A percentile compares a stretch with the other conserved stretches of the same genome.
These are phyloP conservation scores for Periophthalmus modestus DNA, from an alignment of 2,113 vertebrate genomes.

Conservation along the genomic window DNA sequence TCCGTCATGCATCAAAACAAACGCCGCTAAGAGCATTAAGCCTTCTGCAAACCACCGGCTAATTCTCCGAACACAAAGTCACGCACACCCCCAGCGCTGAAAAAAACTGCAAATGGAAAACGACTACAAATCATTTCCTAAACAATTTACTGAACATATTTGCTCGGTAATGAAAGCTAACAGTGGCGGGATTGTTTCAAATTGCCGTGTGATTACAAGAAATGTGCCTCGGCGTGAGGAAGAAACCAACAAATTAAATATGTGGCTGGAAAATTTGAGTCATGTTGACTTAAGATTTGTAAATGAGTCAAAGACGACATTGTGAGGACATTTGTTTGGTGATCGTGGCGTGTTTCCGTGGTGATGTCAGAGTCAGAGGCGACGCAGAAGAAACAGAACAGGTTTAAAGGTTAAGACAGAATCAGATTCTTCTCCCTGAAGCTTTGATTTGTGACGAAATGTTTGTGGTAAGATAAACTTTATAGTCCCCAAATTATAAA, in stretches of 20 bases:
- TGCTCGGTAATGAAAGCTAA: constrained; percentile 45
- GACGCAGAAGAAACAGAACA: background rate
- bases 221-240: constrained; percentile 23
- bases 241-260: constrained; percentile 13
- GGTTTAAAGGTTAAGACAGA: background rate
- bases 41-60: background rate
- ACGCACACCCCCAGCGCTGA: constrained; percentile 14
- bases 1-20: background rate
- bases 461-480: background rate
- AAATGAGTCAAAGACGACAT: background rate
- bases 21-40: background rate
- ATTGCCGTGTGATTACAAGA: constrained; percentile 44
- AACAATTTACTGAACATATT: constrained; percentile 51
- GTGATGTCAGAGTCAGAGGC: background rate
- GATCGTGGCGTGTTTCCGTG: background rate
- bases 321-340: background rate
- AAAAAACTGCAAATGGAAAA: constrained; percentile 14
- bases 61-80: background rate
- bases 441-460: background rate
- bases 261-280: constrained; percentile 20
- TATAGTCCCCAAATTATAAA: background rate
- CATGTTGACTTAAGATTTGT: constrained; percentile 13
- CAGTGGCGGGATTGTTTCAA: constrained; percentile 30
- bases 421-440: background rate
- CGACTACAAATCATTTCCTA: constrained; percentile 37